phyloP scores from a whole-genome alignment of 2,113 vertebrate genomes.

The Vulpes vulpes region DNA sequence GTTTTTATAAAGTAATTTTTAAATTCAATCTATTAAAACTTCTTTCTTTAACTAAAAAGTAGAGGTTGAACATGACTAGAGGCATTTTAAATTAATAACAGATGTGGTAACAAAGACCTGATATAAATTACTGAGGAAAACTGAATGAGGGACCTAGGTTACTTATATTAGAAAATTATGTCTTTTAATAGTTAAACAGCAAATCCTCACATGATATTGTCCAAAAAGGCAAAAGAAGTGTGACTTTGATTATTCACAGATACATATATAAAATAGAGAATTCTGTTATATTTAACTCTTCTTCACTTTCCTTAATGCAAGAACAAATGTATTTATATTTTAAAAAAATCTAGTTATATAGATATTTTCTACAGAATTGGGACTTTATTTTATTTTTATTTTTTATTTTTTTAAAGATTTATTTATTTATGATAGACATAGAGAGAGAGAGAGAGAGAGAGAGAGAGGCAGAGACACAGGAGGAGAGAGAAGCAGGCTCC shows the following conservation, averaged over 20 bases:
- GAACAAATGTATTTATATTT: not conserved
- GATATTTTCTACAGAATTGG: not conserved
- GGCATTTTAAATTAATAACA: slow-evolving; percentile 40
- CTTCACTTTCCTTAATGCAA: not conserved
- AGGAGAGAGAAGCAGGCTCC: too few species aligned
- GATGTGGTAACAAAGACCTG: not conserved
- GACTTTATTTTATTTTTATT: not conserved
- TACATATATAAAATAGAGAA: not conserved
- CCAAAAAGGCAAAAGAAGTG: not conserved
- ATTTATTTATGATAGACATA: too few species aligned
- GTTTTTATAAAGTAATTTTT: slow-evolving; percentile 18
- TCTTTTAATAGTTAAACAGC: not conserved
- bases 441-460: too few species aligned
- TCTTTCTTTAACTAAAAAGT: slow-evolving; percentile 19
- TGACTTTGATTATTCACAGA: not conserved
- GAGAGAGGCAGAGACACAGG: too few species aligned
- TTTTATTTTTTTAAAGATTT: too few species aligned
- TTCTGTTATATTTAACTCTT: not conserved
- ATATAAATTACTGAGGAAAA: slow-evolving; percentile 13
- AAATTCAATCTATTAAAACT: slow-evolving; percentile 17
- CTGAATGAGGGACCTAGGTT: not conserved
- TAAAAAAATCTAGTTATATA: not conserved
- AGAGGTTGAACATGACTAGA: slow-evolving; percentile 3
- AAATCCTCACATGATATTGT: not conserved
- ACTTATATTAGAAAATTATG: not conserved